A percentile compares a stretch with the other conserved stretches of the same genome.
phyloP scores from a whole-genome alignment of 2,113 vertebrate species.

The Gopherus evgoodei region DNA sequence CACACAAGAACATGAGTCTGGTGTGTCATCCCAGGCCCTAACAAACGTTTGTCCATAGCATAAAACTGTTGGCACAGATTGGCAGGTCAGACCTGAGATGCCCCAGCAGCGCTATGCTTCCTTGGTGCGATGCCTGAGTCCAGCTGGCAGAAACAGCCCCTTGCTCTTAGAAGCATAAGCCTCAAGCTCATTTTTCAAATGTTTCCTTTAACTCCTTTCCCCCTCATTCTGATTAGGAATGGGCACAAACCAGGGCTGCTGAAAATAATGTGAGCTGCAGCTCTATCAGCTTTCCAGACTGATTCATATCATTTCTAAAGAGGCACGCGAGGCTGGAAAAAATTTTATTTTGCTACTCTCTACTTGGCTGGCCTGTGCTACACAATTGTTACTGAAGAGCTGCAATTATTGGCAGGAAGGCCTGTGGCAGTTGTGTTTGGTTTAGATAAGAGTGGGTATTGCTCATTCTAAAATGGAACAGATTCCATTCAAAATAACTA shows the following conservation, averaged over 20 bases:
- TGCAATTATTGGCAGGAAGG: not conserved
- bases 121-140: not conserved
- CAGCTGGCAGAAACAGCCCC: not conserved
- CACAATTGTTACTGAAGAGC: not conserved
- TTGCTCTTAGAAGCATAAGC: not conserved
- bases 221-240: not conserved
- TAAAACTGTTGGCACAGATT: not conserved
- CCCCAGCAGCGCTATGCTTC: not conserved
- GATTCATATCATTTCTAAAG: not conserved
- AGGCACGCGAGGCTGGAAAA: not conserved
- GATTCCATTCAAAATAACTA: not conserved
- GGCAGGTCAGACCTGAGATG: not conserved
- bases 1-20: not conserved
- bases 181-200: not conserved
- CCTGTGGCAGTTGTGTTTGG: not conserved
- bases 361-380: not conserved
- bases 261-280: not conserved
- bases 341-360: not conserved
- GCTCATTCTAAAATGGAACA: not conserved
- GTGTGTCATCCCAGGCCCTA: not conserved
- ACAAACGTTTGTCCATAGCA: not conserved
- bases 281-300: not conserved
- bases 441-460: not conserved
- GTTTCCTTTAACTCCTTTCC: rapidly evolving
- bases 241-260: not conserved